Percentiles rank a stretch among this genome's conserved stretches.
phyloP scores from a whole-genome alignment of 2,797 vertebrate species.

The Xenopus petersii region DNA sequence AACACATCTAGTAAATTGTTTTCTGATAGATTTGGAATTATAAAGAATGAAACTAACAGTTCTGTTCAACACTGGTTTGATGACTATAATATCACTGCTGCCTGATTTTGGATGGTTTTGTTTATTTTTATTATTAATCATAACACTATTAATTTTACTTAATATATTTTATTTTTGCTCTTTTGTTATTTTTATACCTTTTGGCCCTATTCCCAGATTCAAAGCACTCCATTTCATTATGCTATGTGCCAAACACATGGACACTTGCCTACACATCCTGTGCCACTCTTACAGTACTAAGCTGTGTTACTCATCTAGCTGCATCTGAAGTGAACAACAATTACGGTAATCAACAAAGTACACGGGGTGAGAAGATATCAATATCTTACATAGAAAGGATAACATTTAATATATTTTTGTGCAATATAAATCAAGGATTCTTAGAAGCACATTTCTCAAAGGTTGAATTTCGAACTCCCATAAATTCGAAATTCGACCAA shows the following conservation, averaged over 20 bases:
- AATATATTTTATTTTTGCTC: neutral
- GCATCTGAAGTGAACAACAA: neutral
- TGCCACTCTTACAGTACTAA: neutral
- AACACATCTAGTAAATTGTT: too few species aligned
- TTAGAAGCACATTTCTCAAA: too few species aligned
- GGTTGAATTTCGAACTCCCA: too few species aligned
- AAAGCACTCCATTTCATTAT: neutral
- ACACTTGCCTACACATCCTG: conserved; percentile 6
- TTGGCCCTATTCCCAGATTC: conserved; percentile 6
- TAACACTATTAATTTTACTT: neutral
- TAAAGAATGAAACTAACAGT: neutral
- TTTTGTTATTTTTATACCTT: conserved; percentile 7
- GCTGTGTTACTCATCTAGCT: neutral
- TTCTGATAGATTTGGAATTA: neutral
- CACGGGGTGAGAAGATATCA: too few species aligned
- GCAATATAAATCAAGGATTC: too few species aligned
- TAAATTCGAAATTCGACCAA: too few species aligned
- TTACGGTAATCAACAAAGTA: neutral
- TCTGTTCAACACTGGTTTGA: neutral
- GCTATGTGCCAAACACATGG: conserved; percentile 7
- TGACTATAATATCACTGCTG: neutral
- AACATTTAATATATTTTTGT: too few species aligned
- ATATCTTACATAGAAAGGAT: too few species aligned
- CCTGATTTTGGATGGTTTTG: neutral
- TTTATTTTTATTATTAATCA: neutral